These are phyloP conservation scores for Heliconius himera DNA, from an alignment of 1,140 invertebrate species.

Conservation along the genomic window DNA sequence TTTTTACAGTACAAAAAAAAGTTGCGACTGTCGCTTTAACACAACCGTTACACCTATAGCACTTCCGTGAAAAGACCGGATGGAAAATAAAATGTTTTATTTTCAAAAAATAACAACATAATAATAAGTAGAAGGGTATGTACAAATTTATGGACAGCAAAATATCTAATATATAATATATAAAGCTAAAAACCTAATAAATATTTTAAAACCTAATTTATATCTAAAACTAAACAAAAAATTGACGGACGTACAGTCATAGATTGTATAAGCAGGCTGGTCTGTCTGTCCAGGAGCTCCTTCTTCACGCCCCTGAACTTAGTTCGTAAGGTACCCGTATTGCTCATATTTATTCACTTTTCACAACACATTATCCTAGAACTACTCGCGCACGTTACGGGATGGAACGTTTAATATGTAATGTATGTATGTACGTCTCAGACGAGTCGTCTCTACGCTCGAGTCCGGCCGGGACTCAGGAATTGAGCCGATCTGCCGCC, in stretches of 20 bases:
- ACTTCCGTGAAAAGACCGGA: conserved; percentile 18
- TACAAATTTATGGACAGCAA: not conserved
- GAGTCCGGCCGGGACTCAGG: conserved; percentile 68
- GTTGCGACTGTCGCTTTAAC: conserved; percentile 20
- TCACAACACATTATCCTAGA: conserved; percentile 30
- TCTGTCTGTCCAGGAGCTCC: conserved; percentile 87
- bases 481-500: conserved; percentile 68
- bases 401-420: conserved; percentile 20
- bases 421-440: conserved; percentile 27
- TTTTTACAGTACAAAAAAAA: conserved; percentile 36
- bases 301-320: conserved; percentile 90
- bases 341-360: conserved; percentile 68
- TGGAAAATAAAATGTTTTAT: not conserved
- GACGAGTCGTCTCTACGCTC: conserved; percentile 68
- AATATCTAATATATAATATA: no score
- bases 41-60: conserved; percentile 10
- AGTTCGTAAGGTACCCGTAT: conserved; percentile 78
- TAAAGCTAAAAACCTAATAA: no score
- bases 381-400: conserved; percentile 20
- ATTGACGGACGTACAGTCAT: conserved; percentile 83
- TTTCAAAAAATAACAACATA: not conserved
- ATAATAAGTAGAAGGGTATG: not conserved
- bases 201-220: no score
- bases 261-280: conserved; percentile 85
- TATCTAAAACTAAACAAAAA: not conserved